phyloP scores from a whole-genome alignment of 2,113 vertebrate genomes.

The Pterocles gutturalis region DNA sequence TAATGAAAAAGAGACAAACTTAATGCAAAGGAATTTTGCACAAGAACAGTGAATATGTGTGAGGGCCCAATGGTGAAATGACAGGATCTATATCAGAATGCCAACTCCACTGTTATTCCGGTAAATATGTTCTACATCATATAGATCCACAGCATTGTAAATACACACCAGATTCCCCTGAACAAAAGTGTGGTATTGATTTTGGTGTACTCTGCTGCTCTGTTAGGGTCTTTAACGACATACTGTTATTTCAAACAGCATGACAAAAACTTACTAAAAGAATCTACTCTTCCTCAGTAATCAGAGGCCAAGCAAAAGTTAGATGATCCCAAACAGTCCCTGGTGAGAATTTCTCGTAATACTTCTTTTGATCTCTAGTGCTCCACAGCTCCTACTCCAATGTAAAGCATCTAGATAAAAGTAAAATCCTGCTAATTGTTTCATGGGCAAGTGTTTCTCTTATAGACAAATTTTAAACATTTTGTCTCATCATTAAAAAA shows the following conservation, averaged over 20 bases:
- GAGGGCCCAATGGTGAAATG: not conserved
- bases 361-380: not conserved
- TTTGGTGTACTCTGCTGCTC: not conserved
- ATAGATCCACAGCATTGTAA: not conserved
- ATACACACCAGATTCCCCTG: not conserved
- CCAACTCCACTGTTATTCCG: not conserved
- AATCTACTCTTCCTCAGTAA: not conserved
- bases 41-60: not conserved
- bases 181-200: not conserved
- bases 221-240: not conserved
- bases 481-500: not conserved
- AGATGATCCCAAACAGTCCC: not conserved
- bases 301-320: not conserved
- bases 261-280: not conserved
- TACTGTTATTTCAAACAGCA: constrained; percentile 5
- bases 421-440: not conserved
- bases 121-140: not conserved
- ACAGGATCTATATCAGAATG: not conserved
- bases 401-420: not conserved
- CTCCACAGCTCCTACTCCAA: not conserved
- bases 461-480: not conserved
- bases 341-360: not conserved
- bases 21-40: not conserved
- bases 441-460: not conserved
- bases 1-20: not conserved